Evolutionary conservation across 2,888 invertebrate species (phyloP).

Genomic region (Noctua pronuba): DNA sequence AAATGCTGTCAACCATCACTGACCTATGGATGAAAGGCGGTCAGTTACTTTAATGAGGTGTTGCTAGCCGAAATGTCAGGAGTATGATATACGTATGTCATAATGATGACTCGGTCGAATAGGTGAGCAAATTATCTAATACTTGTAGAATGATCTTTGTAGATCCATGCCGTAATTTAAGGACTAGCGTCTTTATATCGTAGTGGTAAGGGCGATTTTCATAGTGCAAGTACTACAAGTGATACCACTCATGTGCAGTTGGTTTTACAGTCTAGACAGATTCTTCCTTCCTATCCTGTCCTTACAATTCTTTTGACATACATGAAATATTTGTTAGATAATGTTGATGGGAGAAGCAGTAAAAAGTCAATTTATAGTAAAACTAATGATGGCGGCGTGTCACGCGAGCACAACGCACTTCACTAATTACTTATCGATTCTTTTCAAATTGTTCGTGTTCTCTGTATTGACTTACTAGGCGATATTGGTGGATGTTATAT

Average conservation of each 20-base stretch:
- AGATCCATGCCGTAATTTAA: background rate
- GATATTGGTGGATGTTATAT: conserved; percentile 9
- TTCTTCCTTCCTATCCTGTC: background rate
- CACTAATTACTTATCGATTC: conserved; percentile 49
- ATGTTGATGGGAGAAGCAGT: conserved; percentile 45
- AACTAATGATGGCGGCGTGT: conserved; percentile 37
- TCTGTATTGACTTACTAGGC: conserved; percentile 1
- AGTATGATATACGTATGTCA: conserved; percentile 4
- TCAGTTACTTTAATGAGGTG: background rate
- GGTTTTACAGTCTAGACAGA: background rate
- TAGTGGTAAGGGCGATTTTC: background rate
- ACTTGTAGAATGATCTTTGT: background rate
- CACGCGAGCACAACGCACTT: conserved; percentile 44
- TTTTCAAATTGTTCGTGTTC: conserved; percentile 23
- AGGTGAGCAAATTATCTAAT: conserved; percentile 20
- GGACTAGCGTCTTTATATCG: background rate
- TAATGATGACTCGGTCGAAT: conserved; percentile 1
- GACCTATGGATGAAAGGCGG: conserved; percentile 42
- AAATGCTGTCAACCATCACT: conserved; percentile 28
- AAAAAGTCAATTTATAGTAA: conserved; percentile 46
- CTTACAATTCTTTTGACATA: conserved; percentile 1
- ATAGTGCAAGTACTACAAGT: background rate
- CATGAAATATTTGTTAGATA: conserved; percentile 49
- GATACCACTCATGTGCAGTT: background rate
- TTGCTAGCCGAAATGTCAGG: background rate